A percentile compares a stretch with the other conserved stretches of the same genome.
These are phyloP conservation scores for Telmatochromis sp. DNA, from an alignment of 2,113 vertebrate species.

Conservation along the genomic window DNA sequence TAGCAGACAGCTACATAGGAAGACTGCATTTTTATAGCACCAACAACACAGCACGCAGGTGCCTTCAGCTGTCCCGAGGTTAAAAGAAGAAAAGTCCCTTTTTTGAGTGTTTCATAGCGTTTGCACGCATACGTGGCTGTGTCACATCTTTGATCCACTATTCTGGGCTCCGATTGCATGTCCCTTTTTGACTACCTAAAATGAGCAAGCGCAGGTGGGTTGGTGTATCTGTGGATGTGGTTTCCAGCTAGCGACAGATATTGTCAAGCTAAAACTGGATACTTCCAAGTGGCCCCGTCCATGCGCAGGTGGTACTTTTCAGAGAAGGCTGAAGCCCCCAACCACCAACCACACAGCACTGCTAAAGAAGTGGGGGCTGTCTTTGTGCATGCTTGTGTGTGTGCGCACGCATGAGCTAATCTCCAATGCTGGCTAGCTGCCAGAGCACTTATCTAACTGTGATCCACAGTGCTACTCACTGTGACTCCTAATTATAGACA, in stretches of 20 bases:
- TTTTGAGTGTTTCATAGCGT: neutral
- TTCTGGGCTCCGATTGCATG: neutral
- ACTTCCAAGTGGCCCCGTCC: conserved; percentile 8
- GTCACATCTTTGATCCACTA: conserved; percentile 6
- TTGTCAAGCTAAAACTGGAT: conserved; percentile 24
- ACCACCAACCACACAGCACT: neutral
- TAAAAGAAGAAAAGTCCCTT: conserved; percentile 1
- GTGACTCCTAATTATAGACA: conserved; percentile 64
- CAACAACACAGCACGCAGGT: neutral
- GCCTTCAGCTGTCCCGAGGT: neutral
- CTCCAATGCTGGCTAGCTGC: conserved; percentile 36
- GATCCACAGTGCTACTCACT: conserved; percentile 47
- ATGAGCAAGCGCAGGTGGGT: conserved; percentile 8
- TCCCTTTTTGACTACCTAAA: conserved; percentile 1
- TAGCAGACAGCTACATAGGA: neutral
- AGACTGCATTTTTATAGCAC: neutral
- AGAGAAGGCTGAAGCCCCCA: neutral
- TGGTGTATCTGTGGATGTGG: conserved; percentile 6
- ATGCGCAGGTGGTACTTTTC: conserved; percentile 43
- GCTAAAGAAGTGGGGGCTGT: conserved; percentile 2
- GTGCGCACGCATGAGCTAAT: neutral
- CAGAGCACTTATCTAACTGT: conserved; percentile 61
- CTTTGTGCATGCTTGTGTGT: neutral
- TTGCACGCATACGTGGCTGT: neutral
- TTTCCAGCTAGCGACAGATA: conserved; percentile 8